Evolutionary conservation across 2,888 invertebrate genomes (phyloP), one percentile per base, ranked within the genome.

Genomic region (Heliconius ismenius): DNA sequence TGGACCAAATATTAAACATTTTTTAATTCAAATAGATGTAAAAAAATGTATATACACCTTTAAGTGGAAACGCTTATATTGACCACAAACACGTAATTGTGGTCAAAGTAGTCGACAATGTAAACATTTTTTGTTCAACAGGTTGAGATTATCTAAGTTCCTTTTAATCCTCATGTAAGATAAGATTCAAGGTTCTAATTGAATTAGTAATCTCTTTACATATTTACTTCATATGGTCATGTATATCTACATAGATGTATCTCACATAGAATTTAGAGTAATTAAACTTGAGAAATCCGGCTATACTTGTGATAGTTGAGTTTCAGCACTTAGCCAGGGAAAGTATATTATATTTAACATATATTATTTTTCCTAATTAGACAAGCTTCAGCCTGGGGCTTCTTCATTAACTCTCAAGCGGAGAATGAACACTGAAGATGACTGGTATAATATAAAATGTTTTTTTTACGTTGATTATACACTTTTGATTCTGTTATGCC

Each of bases 131-230:
- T 67, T 67, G 67, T 67, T 67, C 43, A 67, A 67, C 21, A 64
- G n/a, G 1, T 9, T 36, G 11, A 69, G 28, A 32, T 69, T 69
- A 15, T 15, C 58, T 70, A 58, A 58, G 13, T 15, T 36, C 24
- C 54, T 58, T 36, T 58, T 70, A 58, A 24, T 70, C 54, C 28
- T 28, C 54, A 32, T 15, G 28, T 58, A 58, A 58, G 70, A 70
- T 70, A 70, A 36, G 32, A 32, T n/a, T 32, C 70, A 70, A 70
- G 70, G 70, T 70, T 70, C 28, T 58, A 9, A 58, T 24, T 9
- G n/a, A 10, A 58, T 43, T 39, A 3, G 24, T 39, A 43, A 24
- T 67, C 39, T 67, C 24, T 24, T 10, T 43, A 43, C 65, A 65
- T n/a, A 65, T 36, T 36, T 65, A 36, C 65, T 18, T n/a, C 1